A percentile compares a stretch with the other conserved stretches of the same genome.
Evolutionary conservation across 2,888 invertebrate species (phyloP).

Genomic region (Trypoxylon attenuatum): DNA sequence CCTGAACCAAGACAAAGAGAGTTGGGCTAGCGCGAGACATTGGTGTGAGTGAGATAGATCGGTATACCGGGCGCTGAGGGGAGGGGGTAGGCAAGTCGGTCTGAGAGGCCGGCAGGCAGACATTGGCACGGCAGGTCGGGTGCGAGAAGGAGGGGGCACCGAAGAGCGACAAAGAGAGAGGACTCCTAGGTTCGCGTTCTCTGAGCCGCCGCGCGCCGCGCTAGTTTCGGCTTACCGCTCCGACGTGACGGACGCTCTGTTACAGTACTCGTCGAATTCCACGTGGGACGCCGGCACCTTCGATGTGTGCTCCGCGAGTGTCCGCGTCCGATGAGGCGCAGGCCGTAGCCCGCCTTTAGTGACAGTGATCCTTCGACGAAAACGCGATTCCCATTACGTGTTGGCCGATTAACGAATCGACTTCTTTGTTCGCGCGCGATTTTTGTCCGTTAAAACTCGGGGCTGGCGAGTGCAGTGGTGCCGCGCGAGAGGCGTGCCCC

Average conservation of each 20-base stretch:
- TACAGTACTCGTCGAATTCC: conserved; percentile 49
- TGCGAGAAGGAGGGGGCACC: background rate
- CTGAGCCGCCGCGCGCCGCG: conserved; percentile 60
- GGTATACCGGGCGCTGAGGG: conserved; percentile 12
- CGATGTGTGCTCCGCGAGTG: conserved; percentile 13
- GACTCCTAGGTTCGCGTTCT: conserved; percentile 59
- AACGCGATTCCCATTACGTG: background rate
- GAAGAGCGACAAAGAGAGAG: conserved; percentile 26
- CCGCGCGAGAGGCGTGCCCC: conserved; percentile 10
- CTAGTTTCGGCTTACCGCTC: conserved; percentile 70
- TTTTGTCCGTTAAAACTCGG: too few species aligned
- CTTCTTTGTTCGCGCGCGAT: background rate
- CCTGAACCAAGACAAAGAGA: conserved; percentile 23
- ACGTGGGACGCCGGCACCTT: conserved; percentile 53
- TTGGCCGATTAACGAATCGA: background rate
- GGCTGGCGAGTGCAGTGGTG: conserved; percentile 29
- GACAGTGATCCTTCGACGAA: background rate
- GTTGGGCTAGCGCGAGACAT: too few species aligned
- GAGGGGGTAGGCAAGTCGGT: conserved; percentile 7
- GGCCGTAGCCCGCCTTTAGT: background rate
- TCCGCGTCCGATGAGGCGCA: conserved; percentile 30
- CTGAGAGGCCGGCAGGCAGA: background rate
- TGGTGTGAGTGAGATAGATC: conserved; percentile 30
- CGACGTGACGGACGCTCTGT: conserved; percentile 57
- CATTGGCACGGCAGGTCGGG: background rate